These are phyloP conservation scores for Cheirogaleus major DNA, from an alignment of 2,797 vertebrate genomes.

Conservation along the genomic window DNA sequence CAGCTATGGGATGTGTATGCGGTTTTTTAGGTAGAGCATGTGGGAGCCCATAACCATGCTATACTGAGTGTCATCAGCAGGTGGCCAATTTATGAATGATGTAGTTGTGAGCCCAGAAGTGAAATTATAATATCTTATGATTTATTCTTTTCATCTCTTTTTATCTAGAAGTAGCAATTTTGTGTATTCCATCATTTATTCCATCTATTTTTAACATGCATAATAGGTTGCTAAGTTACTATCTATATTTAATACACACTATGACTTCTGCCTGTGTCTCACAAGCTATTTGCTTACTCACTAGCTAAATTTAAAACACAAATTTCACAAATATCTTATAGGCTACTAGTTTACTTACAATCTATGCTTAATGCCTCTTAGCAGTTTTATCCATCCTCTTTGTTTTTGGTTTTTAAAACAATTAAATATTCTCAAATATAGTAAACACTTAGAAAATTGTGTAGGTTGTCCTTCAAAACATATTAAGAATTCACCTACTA, in stretches of 20 bases:
- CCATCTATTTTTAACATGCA: background rate
- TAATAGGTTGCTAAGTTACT: background rate
- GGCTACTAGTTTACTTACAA: background rate
- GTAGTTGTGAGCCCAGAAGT: background rate
- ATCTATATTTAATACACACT: background rate
- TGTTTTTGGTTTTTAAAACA: background rate
- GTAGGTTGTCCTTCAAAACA: background rate
- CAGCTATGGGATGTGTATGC: background rate
- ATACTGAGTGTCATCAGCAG: background rate
- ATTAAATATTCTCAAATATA: conserved; percentile 4
- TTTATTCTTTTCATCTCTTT: background rate
- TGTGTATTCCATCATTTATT: background rate
- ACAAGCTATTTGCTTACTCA: background rate
- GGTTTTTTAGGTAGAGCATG: background rate
- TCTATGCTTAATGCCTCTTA: background rate
- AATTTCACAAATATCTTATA: background rate
- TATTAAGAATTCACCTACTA: background rate
- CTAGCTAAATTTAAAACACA: background rate
- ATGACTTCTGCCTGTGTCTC: background rate
- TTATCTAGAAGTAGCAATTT: background rate
- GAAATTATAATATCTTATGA: background rate
- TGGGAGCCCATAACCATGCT: background rate
- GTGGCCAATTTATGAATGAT: background rate
- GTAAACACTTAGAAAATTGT: background rate
- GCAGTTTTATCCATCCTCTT: background rate